Conservation (phyloP, 2,888 invertebrate genomes). For the Drosophila atroscutellata region DNA sequence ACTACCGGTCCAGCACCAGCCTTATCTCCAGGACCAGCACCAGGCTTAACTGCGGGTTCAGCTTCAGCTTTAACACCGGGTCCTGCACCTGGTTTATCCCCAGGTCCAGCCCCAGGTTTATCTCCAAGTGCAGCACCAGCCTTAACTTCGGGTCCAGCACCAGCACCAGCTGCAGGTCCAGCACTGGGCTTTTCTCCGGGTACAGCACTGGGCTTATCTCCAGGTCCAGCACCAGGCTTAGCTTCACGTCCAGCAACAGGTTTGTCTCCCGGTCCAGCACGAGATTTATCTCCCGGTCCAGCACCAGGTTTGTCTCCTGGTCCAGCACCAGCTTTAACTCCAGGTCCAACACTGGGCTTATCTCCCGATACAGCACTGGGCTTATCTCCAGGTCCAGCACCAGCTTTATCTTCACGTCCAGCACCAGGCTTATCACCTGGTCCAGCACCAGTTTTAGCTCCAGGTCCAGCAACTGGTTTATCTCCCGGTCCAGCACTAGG, state of each 20-base stretch:
- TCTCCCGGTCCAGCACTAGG: background rate
- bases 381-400: background rate
- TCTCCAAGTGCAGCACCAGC: constrained; percentile 4
- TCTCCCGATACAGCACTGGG: background rate
- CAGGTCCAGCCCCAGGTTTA: background rate
- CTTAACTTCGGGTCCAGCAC: background rate
- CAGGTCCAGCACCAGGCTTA: constrained; percentile 2
- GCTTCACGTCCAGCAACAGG: background rate
- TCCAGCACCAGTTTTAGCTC: background rate
- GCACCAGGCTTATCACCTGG: background rate
- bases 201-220: background rate
- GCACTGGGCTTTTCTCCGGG: background rate
- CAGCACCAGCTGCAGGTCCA: background rate
- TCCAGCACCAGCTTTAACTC: background rate
- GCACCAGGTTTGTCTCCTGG: background rate
- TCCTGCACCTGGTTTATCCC: background rate
- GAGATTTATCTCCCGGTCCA: background rate
- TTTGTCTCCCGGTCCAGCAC: background rate
- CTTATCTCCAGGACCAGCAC: constrained; percentile 5
- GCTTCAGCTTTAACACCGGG: background rate
- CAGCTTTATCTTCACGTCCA: background rate
- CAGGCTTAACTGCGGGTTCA: constrained; percentile 1
- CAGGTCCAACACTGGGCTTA: background rate
- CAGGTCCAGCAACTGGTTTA: background rate
- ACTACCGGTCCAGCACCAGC: background rate